Evolutionary conservation across 2,888 invertebrate species (phyloP), one percentile per base, ranked within the genome.

Genomic region (Aspidiotus destructor): DNA sequence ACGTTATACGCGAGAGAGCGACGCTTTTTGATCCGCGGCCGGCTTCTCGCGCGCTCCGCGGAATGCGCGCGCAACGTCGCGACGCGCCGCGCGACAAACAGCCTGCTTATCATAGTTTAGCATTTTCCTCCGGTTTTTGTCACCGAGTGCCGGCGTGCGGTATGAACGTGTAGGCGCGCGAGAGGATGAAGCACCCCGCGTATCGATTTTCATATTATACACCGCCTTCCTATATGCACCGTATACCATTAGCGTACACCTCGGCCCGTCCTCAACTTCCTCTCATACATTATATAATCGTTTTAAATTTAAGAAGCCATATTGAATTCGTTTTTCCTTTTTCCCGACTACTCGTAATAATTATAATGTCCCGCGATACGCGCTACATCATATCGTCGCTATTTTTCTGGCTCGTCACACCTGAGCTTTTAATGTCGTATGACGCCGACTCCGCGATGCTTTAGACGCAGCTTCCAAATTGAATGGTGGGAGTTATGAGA

Each of bases 71-170:
- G 55, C 55, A 52, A 52, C 5, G 52, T n/a, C 52, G 52, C 52
- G 11, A 17, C 55, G 55, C 55, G 17, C 15, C 55, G 55, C n/a
- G 55, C 55, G 55, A 1, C 55, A 17, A n/a, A 17, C 55, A 16
- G 13, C 55, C 62, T 62, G 62, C 62, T 62, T 62, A 62, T 62
- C 62, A 62, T 62, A 62, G 62, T 62, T 62, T 62, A 62, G 62
- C 62, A 62, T 62, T 62, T 48, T 62, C 62, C 52, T 62, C 62
- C 62, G 41, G 53, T 62, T 62, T 62, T 53, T 62, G 62, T 62
- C 62, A 62, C 62, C 52, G 52, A 44, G 48, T 62, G 28, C 28
- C 28, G 28, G 28, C 28, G 62, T 62, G 62, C 62, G 62, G 62
- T 62, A 53, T 62, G 53, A 62, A 62, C 53, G 62, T 52, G 40